Base-by-base conservation (phyloP, 2,797 vertebrate genomes). In the Nannoperca obscura region DNA sequence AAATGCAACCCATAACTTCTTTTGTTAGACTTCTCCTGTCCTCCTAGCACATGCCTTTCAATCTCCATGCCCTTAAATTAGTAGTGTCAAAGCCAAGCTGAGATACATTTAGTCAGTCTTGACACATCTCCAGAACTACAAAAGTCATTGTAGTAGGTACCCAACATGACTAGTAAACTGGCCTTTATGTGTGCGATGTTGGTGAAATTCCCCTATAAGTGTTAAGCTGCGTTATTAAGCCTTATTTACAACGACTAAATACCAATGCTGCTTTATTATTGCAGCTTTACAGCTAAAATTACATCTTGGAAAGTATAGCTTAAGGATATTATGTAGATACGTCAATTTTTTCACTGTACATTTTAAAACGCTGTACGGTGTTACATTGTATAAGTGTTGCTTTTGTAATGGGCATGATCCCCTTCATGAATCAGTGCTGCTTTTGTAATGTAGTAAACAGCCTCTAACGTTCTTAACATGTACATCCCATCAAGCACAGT, bases 401-500 rank as follows among this genome's bases (percentile, higher is more conserved):
- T 36, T 61, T 68, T 38, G 36, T 38, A 38, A 38, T 38, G 36
- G 10, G 36, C 36, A 38, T 38, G 9, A 38, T 38, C 36, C 36
- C 36, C 36, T 38, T 38, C 11, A 38, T 38, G 9, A 38, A 38
- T 38, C 36, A 70, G 47, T 40, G 44, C 50, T 72, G 15, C 12
- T 44, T 60, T 67, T 73, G 44, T 65, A 52, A 63, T 58, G 47
- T n/a, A n/a, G 63, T 36, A 44, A 71, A 78, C n/a, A 59, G 4
- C 59, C 24, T 32, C 17, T 40, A 12, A 17, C 61, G 38, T 49
- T 72, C 7, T 3, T 3, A 17, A 38, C 19, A 47, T 49, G 17
- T 67, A 46, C 5, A 54, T 61, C 24, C 34, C 1, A 55, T 15
- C 13, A 59, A 27, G 22, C 46, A 22, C 20, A 52, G 17, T 50